Conservation (phyloP, 2,888 invertebrate genomes). For the Meliscaeva auricollis region DNA sequence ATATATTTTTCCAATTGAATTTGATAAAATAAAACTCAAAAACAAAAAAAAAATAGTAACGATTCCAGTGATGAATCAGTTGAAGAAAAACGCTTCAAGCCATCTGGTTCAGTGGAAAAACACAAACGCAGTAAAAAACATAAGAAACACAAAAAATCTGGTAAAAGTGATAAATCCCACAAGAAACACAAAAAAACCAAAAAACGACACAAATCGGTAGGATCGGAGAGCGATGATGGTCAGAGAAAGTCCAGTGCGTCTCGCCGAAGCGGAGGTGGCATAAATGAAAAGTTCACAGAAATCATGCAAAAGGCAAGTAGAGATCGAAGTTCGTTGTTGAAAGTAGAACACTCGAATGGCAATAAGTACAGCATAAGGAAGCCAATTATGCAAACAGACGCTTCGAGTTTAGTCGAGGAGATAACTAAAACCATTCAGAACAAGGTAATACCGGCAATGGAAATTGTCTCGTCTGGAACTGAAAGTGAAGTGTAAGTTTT, state of each 20-base stretch:
- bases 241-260: conserved; percentile 48
- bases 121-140: conserved; percentile 86
- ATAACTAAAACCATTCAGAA: conserved; percentile 84
- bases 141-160: conserved; percentile 89
- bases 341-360: conserved; percentile 79
- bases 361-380: conserved; percentile 80
- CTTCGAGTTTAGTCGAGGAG: conserved; percentile 84
- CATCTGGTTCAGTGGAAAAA: conserved; percentile 83
- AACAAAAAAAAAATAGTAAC: conserved; percentile 77
- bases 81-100: conserved; percentile 79
- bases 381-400: conserved; percentile 83
- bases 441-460: conserved; percentile 84
- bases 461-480: conserved; percentile 89
- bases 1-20: conserved; percentile 51
- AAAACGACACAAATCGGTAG: conserved; percentile 84
- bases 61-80: conserved; percentile 80
- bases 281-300: conserved; percentile 82
- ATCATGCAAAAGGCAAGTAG: conserved; percentile 82
- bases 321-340: conserved; percentile 77
- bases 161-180: conserved; percentile 85
- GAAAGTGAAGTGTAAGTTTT: conserved; percentile 86
- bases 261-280: conserved; percentile 80
- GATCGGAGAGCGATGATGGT: conserved; percentile 78
- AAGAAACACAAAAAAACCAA: conserved; percentile 88
- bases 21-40: conserved; percentile 15